Base-by-base conservation (phyloP, 2,113 vertebrate genomes). In the Columba janthina region DNA sequence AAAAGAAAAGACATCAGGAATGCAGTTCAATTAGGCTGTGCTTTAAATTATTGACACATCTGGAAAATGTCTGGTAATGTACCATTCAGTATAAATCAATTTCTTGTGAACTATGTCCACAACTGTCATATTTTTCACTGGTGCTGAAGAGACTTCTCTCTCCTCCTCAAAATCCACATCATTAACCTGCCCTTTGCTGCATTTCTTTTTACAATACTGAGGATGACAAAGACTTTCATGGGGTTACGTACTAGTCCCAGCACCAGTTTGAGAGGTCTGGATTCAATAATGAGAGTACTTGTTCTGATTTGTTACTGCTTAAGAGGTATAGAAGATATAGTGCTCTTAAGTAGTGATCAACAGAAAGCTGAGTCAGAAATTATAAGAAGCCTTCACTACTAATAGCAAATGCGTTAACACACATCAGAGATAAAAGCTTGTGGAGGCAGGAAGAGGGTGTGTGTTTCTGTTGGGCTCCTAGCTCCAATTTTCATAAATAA, bases 211-310 rank as follows among this genome's bases (percentile, higher is more conserved):
- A 50, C 6, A n/a, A 2, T 84, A 1, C 50, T 79, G 46, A 16
- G 67, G 24, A 97, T 96, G 81, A 97, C 93, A 6, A 89, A 98
- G 42, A 95, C 98, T 90, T 98, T 98, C 40, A 73, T 84, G 8
- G 94, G 26, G 26, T 77, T 6, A 3, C 82, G 20, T 97, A 97
- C 73, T 97, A 97, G 85, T 98, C 94, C 96, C 97, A 89, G 62
- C n/a, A 36, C 11, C 66, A 19, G 25, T 85, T 91, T 69, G 80
- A 53, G 53, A 61, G 10, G 11, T 42, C 20, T 61, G 26, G 12
- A 31, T 84, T 74, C 34, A 38, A 40, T 38, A 56, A 56, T n/a
- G 12, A 46, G 65, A 72, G 34, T 61, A 60, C 6, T 34, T 78
- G 15, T 17, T 72, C n/a, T 62, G 19, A 32, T 48, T 86, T 79